Base-by-base conservation (phyloP, 2,113 vertebrate genomes). In the Edolisoma coerulescens region DNA sequence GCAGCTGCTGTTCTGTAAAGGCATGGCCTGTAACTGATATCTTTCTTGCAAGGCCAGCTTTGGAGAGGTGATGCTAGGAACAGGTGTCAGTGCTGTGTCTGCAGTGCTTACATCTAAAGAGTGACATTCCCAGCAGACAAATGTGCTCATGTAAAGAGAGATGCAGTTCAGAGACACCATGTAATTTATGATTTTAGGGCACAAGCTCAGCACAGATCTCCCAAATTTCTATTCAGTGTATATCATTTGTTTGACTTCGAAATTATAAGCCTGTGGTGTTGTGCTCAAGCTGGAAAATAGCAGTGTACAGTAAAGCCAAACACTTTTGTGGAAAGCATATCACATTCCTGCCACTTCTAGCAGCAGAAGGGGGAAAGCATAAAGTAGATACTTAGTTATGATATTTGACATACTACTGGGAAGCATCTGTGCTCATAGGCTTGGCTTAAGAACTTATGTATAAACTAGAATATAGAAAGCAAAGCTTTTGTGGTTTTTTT, bases 11-110 rank as follows among this genome's bases (percentile, higher is more conserved):
- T 44, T 92, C 16, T 76, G 39, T 75, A 74, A 85, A 82, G 53
- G 41, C 7, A 3, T 13, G 22, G 13, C 30, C 45, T 64, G 26
- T 87, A 52, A 37, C 30, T 1, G 1, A 1, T 28, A 33, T 1
- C 37, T 65, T 24, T 45, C 44, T 39, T 78, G 44, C 32, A 65
- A 78, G 69, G 33, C 24, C 23, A n/a, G 16, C 56, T 71, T 47
- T 57, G n/a, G 32, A 87, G 27, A 52, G 61, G 15, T 63, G 65
- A 30, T 57, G 52, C 19, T 30, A 9, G 0, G 7, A 87, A 69
- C 44, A 57, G 50, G 50, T 65, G 41, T 69, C 37, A n/a, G 50
- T 35, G 44, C 73, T 44, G 4, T 41, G 32, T 71, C 44, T 33
- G 39, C 30, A n/a, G 60, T 24, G 53, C 41, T 76, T 16, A 3